Evolutionary conservation across 2,113 vertebrate species (phyloP).

Genomic region (Peromyscus maniculatus): DNA sequence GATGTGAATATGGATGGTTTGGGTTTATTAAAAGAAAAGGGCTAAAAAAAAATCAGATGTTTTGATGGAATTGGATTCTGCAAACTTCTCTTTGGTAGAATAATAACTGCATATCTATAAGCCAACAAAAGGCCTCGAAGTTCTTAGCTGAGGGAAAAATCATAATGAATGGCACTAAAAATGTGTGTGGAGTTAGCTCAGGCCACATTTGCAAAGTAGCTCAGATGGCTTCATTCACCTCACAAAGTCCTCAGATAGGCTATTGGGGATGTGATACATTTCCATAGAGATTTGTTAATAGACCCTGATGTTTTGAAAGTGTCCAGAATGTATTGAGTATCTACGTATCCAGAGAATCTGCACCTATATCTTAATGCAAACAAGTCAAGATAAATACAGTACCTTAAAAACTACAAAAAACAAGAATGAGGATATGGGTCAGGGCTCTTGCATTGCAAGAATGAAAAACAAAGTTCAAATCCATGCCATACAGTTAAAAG

Average conservation of each 20-base stretch:
- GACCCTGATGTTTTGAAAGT: background rate
- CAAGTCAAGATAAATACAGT: background rate
- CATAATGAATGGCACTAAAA: background rate
- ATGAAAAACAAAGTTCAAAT: background rate
- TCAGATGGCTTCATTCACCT: background rate
- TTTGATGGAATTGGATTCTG: slow-evolving; percentile 27
- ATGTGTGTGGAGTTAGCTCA: background rate
- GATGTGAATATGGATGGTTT: slow-evolving; percentile 2
- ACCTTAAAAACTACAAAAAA: background rate
- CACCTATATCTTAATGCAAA: background rate
- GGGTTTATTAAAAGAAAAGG: background rate
- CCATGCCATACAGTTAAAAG: background rate
- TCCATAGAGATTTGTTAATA: background rate
- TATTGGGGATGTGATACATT: background rate
- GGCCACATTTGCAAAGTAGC: background rate
- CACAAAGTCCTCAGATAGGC: background rate
- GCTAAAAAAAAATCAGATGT: slow-evolving; percentile 3
- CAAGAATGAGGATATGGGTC: background rate
- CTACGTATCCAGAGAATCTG: slow-evolving; percentile 11
- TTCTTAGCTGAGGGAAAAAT: slow-evolving; percentile 39
- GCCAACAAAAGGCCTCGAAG: background rate
- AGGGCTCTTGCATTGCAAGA: background rate
- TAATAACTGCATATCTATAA: slow-evolving; percentile 28
- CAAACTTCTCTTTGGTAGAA: slow-evolving; percentile 53
- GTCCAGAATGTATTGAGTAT: background rate